Percentiles rank a stretch among this genome's conserved stretches.
phyloP scores from a whole-genome alignment of 2,888 invertebrate genomes.

The Caenorhabditis parvicauda region DNA sequence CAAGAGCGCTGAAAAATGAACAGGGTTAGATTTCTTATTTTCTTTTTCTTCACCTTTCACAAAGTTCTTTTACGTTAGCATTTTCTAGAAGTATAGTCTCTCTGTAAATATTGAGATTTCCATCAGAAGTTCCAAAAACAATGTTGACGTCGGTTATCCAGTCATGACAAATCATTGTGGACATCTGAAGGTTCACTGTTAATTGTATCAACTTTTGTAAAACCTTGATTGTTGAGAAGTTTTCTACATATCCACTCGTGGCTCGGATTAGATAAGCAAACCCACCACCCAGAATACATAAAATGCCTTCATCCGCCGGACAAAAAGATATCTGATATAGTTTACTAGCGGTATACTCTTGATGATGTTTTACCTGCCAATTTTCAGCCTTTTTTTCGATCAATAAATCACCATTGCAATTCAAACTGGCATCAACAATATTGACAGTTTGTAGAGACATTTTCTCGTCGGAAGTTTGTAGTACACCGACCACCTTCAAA shows the following conservation, averaged over 20 bases:
- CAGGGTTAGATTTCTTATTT: background rate
- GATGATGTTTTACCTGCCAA: constrained; percentile 23
- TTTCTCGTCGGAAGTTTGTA: constrained; percentile 25
- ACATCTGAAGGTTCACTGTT: constrained; percentile 13
- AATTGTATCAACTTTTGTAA: background rate
- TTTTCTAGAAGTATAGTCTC: constrained; percentile 50
- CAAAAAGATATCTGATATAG: constrained; percentile 44
- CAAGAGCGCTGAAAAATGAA: constrained; percentile 11
- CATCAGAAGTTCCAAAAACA: constrained; percentile 46
- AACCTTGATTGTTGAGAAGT: constrained; percentile 48
- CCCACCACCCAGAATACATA: constrained; percentile 39
- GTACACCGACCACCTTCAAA: constrained; percentile 21
- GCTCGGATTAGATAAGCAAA: constrained; percentile 38
- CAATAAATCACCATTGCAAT: constrained; percentile 22
- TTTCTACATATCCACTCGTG: constrained; percentile 35
- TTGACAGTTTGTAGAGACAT: constrained; percentile 24
- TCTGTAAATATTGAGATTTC: constrained; percentile 44
- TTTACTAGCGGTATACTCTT: background rate
- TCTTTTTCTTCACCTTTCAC: constrained; percentile 27
- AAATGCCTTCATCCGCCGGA: constrained; percentile 52
- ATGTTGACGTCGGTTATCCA: constrained; percentile 56
- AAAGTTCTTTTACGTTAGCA: constrained; percentile 36
- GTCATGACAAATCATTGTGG: constrained; percentile 42
- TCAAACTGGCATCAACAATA: constrained; percentile 22
- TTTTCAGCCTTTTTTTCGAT: constrained; percentile 8